Conservation (phyloP, 1,140 invertebrate species). For the Stegodyphus dumicola region DNA sequence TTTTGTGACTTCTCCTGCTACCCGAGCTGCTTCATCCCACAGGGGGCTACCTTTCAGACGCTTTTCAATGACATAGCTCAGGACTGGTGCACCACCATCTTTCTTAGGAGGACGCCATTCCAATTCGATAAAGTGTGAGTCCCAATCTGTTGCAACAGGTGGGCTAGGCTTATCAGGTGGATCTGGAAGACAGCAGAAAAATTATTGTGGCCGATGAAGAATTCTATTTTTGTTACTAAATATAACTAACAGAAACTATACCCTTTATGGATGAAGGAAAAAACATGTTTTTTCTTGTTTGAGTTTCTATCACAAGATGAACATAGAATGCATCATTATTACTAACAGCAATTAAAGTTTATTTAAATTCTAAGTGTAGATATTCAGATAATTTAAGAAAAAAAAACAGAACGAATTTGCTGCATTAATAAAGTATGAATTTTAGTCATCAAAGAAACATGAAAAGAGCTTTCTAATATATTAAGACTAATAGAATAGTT, state of each 20-base stretch:
- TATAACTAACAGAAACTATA: background rate
- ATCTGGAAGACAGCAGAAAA: slow-evolving; percentile 66
- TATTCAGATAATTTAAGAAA: no score
- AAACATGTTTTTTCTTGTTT: background rate
- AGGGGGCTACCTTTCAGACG: slow-evolving; percentile 78
- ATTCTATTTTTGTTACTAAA: background rate
- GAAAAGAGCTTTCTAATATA: no score
- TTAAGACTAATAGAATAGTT: no score
- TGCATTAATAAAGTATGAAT: no score
- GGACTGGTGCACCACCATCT: slow-evolving; percentile 91
- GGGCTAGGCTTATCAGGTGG: slow-evolving; percentile 92
- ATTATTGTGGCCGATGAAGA: background rate
- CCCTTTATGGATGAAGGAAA: background rate
- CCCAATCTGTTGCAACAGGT: slow-evolving; percentile 91
- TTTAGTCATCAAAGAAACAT: no score
- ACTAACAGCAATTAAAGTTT: no score
- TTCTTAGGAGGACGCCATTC: slow-evolving; percentile 93
- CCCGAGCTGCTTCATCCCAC: slow-evolving; percentile 88
- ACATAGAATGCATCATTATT: no score
- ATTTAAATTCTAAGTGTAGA: no score
- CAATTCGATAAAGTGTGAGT: slow-evolving; percentile 91
- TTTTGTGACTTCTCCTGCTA: slow-evolving; percentile 80
- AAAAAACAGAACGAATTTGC: no score
- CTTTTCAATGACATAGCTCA: slow-evolving; percentile 93
- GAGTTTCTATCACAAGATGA: no score